Conservation (phyloP, 2,113 vertebrate species). For the Hiodon alosoides region DNA sequence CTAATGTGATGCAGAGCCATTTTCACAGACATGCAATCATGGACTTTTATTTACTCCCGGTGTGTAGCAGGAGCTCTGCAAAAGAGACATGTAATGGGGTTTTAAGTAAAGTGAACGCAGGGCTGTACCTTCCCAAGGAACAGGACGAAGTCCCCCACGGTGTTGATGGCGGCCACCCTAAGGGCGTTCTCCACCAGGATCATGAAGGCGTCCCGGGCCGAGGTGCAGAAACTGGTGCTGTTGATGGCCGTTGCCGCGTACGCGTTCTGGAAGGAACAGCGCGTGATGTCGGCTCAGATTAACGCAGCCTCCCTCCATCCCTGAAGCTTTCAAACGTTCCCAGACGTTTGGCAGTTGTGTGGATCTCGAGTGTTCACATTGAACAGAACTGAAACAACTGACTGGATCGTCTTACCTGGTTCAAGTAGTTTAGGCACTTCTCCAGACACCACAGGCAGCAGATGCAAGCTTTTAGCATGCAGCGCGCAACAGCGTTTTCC, state of each 20-base stretch:
- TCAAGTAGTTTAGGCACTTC: constrained; percentile 99
- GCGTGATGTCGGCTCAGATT: too few relatives aligned
- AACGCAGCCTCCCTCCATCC: not conserved
- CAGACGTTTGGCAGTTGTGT: not conserved
- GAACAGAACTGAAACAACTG: too few relatives aligned
- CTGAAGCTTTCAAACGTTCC: not conserved
- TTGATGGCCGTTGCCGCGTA: constrained; percentile 98
- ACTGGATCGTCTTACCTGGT: constrained; percentile 70
- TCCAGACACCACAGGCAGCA: constrained; percentile 99
- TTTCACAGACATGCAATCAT: too few relatives aligned
- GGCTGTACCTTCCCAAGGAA: constrained; percentile 87
- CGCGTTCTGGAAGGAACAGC: constrained; percentile 69
- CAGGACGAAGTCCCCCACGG: constrained; percentile 92
- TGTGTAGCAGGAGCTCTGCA: too few relatives aligned
- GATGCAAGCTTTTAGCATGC: constrained; percentile 91
- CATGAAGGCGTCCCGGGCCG: constrained; percentile 91
- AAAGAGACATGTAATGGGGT: too few relatives aligned
- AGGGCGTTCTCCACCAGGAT: constrained; percentile 95
- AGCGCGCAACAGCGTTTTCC: constrained; percentile 93
- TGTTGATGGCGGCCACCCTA: constrained; percentile 93
- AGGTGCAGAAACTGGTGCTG: constrained; percentile 96
- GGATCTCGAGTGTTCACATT: not conserved
- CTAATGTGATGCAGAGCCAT: too few relatives aligned
- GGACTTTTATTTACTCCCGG: too few relatives aligned
- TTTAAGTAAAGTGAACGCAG: not conserved